These are phyloP conservation scores for Cydia strobilella DNA, from an alignment of 1,140 invertebrate genomes.

Conservation along the genomic window DNA sequence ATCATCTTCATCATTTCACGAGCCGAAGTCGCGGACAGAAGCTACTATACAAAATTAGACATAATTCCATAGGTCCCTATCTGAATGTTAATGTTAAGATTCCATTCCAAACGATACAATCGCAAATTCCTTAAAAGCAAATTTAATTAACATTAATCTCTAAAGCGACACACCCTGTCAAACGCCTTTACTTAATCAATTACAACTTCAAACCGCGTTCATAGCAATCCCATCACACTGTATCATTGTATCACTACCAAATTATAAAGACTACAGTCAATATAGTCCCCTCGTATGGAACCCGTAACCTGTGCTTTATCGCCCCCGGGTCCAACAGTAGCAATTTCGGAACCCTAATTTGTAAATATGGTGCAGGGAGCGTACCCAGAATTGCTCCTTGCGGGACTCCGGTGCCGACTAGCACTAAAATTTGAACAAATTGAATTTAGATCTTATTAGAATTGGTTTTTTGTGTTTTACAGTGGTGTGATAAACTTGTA, in stretches of 20 bases:
- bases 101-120: neutral
- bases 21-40: too few species aligned
- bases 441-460: conserved; percentile 30
- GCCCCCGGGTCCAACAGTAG: conserved; percentile 13
- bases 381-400: conserved; percentile 19
- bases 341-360: conserved; percentile 30
- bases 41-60: too few species aligned
- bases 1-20: too few species aligned
- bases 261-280: conserved; percentile 15
- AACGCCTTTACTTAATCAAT: conserved; percentile 6
- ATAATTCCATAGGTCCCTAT: neutral
- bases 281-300: conserved; percentile 1
- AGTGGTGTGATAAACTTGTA: conserved; percentile 4
- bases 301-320: conserved; percentile 24
- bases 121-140: neutral
- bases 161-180: neutral
- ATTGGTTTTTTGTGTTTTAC: conserved; percentile 10
- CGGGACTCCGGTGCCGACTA: conserved; percentile 9
- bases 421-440: conserved; percentile 31
- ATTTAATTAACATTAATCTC: neutral
- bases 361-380: conserved; percentile 30
- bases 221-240: neutral
- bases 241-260: conserved; percentile 18
- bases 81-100: neutral
- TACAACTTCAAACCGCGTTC: conserved; percentile 11